These are phyloP conservation scores for Caenorhabditis virilis DNA, from an alignment of 2,888 invertebrate genomes.

Conservation along the genomic window DNA sequence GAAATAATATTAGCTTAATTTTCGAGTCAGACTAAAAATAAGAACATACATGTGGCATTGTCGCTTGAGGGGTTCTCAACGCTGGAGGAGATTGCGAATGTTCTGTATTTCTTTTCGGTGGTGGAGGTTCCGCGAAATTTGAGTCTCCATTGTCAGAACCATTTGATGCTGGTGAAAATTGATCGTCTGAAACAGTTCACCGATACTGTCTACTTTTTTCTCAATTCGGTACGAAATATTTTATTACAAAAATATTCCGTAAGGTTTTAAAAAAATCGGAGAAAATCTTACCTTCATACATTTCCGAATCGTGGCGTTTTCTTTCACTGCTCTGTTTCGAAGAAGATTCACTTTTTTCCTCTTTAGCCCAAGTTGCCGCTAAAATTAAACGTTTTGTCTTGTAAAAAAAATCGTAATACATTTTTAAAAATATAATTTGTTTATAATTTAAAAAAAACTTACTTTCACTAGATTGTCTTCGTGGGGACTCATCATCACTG, in stretches of 20 bases:
- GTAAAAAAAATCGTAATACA: neutral
- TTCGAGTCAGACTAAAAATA: neutral
- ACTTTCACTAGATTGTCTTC: constrained; percentile 29
- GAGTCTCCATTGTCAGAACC: neutral
- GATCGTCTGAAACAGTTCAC: neutral
- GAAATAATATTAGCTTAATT: neutral
- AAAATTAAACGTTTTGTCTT: too few species aligned
- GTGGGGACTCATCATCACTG: constrained; percentile 47
- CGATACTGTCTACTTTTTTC: too few species aligned
- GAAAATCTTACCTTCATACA: constrained; percentile 22
- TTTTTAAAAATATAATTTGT: too few species aligned
- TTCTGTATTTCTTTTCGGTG: constrained; percentile 32
- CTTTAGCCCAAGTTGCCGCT: neutral
- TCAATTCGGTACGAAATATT: neutral
- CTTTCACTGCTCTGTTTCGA: constrained; percentile 2
- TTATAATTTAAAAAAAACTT: too few species aligned
- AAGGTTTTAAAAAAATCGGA: too few species aligned
- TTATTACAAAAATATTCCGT: too few species aligned
- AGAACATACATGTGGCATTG: constrained; percentile 35
- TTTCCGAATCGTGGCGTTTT: constrained; percentile 28
- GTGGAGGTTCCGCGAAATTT: constrained; percentile 39
- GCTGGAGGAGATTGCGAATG: constrained; percentile 33
- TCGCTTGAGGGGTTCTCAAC: constrained; percentile 24
- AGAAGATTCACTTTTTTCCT: constrained; percentile 3
- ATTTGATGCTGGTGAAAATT: constrained; percentile 6